A percentile compares a stretch with the other conserved stretches of the same genome.
Conservation (phyloP, 2,888 invertebrate species). For the Drosophila crucigera region DNA sequence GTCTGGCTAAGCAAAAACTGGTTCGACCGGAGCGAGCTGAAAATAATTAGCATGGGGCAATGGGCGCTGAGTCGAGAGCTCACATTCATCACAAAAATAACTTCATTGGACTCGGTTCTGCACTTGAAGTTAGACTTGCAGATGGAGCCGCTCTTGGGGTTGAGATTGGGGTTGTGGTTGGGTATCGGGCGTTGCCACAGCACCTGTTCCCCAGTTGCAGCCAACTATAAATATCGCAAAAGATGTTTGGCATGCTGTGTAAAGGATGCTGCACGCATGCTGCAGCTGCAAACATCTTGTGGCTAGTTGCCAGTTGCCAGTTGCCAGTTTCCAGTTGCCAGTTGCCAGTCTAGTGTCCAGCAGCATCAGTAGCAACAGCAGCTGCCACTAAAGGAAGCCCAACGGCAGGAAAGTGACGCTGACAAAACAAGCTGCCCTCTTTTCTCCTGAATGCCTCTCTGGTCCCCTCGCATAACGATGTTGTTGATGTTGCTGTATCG, state of each 20-base stretch:
- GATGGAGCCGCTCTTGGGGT: constrained; percentile 2
- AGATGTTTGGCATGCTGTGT: constrained; percentile 79
- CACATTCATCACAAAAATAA: constrained; percentile 71
- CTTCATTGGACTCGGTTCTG: constrained; percentile 56
- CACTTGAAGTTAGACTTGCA: constrained; percentile 10
- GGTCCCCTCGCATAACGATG: constrained; percentile 20
- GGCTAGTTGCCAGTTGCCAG: constrained; percentile 44
- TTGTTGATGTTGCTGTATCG: constrained; percentile 55
- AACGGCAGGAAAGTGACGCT: constrained; percentile 72
- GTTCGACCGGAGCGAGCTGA: constrained; percentile 53
- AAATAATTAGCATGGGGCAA: constrained; percentile 69
- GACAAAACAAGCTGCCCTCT: constrained; percentile 73
- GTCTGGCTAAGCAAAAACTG: constrained; percentile 44
- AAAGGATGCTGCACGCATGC: constrained; percentile 75
- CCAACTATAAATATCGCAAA: constrained; percentile 74
- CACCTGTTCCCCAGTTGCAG: constrained; percentile 70
- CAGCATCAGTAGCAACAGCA: constrained; percentile 54
- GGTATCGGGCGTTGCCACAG: constrained; percentile 69
- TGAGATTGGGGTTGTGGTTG: background rate
- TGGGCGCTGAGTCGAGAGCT: constrained; percentile 48
- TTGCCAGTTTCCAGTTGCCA: constrained; percentile 34
- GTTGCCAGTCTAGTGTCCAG: constrained; percentile 10
- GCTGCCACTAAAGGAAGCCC: constrained; percentile 74
- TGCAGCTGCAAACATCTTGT: constrained; percentile 75
- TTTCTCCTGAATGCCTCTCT: background rate